Evolutionary conservation across 1,140 invertebrate species (phyloP).

Genomic region (Drosophila malerkotliana): DNA sequence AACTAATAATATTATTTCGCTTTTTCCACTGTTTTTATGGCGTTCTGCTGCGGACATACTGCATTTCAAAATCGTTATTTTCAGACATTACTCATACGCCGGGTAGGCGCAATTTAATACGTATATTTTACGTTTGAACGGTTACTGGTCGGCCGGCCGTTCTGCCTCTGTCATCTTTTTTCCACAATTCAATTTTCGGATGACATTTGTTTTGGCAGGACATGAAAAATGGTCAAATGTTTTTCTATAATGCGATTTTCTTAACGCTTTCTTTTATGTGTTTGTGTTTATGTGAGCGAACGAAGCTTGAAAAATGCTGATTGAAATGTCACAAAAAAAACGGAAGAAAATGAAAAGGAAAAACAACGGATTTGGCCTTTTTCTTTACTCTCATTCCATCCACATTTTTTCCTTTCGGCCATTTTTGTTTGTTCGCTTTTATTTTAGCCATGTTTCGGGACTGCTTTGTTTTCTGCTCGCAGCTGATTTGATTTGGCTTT

Average conservation of each 20-base stretch:
- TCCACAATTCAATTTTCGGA: slow-evolving; percentile 70
- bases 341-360: slow-evolving; percentile 18
- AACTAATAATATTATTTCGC: slow-evolving; percentile 32
- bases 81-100: slow-evolving; percentile 28
- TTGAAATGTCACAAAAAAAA: slow-evolving; percentile 62
- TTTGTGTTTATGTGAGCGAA: slow-evolving; percentile 29
- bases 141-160: slow-evolving; percentile 29
- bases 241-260: slow-evolving; percentile 76
- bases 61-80: background rate
- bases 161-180: slow-evolving; percentile 40
- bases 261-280: slow-evolving; percentile 66
- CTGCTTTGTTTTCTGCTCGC: slow-evolving; percentile 39
- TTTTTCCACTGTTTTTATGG: slow-evolving; percentile 3
- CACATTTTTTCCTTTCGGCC: slow-evolving; percentile 23
- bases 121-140: slow-evolving; percentile 21
- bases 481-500: slow-evolving; percentile 72
- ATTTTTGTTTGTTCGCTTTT: slow-evolving; percentile 51
- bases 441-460: slow-evolving; percentile 55
- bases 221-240: slow-evolving; percentile 75
- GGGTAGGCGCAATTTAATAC: slow-evolving; percentile 30
- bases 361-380: slow-evolving; percentile 32
- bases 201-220: slow-evolving; percentile 48
- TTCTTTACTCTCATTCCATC: slow-evolving; percentile 27
- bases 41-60: background rate
- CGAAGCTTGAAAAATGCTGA: slow-evolving; percentile 62